Evolutionary conservation across 2,797 vertebrate species (phyloP).

Genomic region (Geotria australis): DNA sequence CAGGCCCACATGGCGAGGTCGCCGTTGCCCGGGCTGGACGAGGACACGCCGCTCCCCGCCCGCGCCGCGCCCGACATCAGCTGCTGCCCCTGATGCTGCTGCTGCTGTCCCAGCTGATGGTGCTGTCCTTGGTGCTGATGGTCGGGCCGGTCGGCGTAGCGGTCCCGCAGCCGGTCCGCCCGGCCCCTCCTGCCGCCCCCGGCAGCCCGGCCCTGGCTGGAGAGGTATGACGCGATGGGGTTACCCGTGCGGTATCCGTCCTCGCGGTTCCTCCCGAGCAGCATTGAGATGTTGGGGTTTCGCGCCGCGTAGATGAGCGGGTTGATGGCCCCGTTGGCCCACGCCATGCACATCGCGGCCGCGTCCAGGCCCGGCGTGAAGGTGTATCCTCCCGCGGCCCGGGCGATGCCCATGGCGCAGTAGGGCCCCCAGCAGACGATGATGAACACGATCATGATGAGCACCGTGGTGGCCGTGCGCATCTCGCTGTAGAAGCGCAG

Average conservation of each 20-base stretch:
- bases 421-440: conserved; percentile 76
- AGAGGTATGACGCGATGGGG: conserved; percentile 19
- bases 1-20: conserved; percentile 62
- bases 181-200: conserved; percentile 3
- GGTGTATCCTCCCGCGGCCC: conserved; percentile 21
- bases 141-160: conserved; percentile 12
- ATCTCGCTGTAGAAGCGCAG: conserved; percentile 56
- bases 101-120: too few species aligned
- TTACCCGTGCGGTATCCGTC: conserved; percentile 69
- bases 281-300: conserved; percentile 54
- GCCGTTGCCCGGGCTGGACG: conserved; percentile 22
- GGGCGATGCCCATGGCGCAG: conserved; percentile 47
- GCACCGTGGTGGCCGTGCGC: conserved; percentile 65
- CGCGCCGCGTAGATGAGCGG: conserved; percentile 61
- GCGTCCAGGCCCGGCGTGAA: conserved; percentile 45
- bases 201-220: conserved; percentile 12
- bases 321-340: conserved; percentile 81
- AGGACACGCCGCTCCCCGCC: conserved; percentile 14
- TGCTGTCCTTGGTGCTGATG: too few species aligned
- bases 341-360: conserved; percentile 49
- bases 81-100: too few species aligned
- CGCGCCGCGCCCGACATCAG: too few species aligned
- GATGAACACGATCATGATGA: conserved; percentile 63
- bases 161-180: conserved; percentile 12
- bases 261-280: conserved; percentile 42